These are phyloP conservation scores for Cliona cf. orientalis DNA, from an alignment of 37 sponge, comb jelly and placozoan species.

Conservation along the genomic window DNA sequence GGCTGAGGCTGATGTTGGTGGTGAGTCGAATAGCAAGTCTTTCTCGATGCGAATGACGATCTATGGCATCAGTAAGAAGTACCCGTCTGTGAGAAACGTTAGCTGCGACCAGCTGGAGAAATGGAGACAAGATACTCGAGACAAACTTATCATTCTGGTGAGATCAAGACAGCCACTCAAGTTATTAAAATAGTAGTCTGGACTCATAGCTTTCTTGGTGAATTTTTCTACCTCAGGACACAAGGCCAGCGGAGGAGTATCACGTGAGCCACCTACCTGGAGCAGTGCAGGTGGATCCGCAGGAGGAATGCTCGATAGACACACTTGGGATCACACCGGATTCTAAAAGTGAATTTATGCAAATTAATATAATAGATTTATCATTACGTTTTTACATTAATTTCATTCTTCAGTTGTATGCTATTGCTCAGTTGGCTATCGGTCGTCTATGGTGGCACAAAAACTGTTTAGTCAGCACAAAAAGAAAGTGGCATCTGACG, in stretches of 20 bases:
- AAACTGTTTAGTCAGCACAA: conserved; percentile 30
- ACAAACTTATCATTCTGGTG: conserved; percentile 35
- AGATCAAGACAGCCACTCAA: neutral
- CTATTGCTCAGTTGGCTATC: conserved; percentile 89
- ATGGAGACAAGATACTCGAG: conserved; percentile 3
- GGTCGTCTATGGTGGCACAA: conserved; percentile 68
- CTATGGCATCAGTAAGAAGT: conserved; percentile 45
- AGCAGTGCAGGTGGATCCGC: conserved; percentile 64
- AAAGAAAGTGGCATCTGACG: neutral
- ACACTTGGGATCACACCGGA: neutral
- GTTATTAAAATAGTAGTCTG: neutral
- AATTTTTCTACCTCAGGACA: conserved; percentile 51
- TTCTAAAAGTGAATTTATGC: conserved; percentile 16
- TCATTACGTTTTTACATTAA: too few species aligned
- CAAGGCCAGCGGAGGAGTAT: conserved; percentile 67
- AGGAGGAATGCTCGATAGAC: conserved; percentile 4
- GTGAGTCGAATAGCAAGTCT: conserved; percentile 19
- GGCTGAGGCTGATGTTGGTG: neutral
- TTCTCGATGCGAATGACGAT: conserved; percentile 47
- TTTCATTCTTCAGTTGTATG: too few species aligned
- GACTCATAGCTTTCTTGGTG: neutral
- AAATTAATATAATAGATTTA: too few species aligned
- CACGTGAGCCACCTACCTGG: conserved; percentile 75
- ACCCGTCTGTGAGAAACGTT: conserved; percentile 51
- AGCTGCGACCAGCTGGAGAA: conserved; percentile 35